Percentiles rank a stretch among this genome's conserved stretches.
phyloP scores from a whole-genome alignment of 2,113 vertebrate species.

The Anarrhichthys ocellatus region DNA sequence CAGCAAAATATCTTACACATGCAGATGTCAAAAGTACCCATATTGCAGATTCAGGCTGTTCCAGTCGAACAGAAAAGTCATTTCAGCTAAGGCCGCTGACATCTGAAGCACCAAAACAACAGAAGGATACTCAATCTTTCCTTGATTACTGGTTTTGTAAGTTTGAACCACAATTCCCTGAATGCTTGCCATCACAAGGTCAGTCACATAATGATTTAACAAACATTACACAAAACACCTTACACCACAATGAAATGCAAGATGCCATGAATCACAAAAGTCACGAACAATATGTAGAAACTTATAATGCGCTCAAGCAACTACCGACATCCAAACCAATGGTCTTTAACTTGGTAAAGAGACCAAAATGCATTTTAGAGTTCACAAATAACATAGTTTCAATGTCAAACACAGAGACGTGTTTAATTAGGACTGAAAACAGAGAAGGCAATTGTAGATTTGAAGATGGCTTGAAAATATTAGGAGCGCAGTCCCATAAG shows the following conservation, averaged over 20 bases:
- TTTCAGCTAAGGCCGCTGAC: not conserved
- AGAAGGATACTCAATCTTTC: not conserved
- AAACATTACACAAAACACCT: not conserved
- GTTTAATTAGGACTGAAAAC: not conserved
- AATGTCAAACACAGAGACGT: rapidly evolving
- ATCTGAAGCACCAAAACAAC: not conserved
- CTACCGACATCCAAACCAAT: not conserved
- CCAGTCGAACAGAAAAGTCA: not conserved
- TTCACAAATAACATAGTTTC: slow-evolving; percentile 6
- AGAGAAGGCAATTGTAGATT: not conserved
- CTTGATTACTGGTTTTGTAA: slow-evolving; percentile 66
- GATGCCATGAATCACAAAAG: not conserved
- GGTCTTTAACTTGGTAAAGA: slow-evolving; percentile 45
- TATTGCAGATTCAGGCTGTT: not conserved
- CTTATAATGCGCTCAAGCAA: rapidly evolving
- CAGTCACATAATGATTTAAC: not conserved
- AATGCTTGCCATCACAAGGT: not conserved
- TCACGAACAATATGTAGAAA: not conserved
- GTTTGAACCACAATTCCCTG: slow-evolving; percentile 1
- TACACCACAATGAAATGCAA: not conserved
- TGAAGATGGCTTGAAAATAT: not conserved
- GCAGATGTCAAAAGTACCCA: not conserved
- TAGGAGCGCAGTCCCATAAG: not conserved
- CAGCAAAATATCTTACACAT: not conserved
- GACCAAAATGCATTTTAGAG: slow-evolving; percentile 26